Base-by-base conservation (phyloP, 1,140 invertebrate genomes). In the Ectropis grisescens region DNA sequence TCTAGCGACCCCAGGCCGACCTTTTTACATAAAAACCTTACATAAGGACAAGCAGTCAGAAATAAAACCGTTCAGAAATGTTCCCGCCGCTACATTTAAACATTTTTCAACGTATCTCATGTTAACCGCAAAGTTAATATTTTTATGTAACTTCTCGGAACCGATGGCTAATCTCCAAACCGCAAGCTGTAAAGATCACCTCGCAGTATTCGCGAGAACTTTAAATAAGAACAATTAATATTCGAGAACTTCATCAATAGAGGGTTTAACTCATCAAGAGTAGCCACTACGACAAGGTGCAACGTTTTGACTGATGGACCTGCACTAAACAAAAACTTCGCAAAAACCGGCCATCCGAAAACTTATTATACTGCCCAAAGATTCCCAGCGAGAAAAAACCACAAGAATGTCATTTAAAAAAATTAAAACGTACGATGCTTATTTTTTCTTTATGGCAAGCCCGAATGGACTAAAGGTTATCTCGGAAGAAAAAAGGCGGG, bases 361-460 rank as follows among this genome's bases (percentile, higher is more conserved):
- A 71, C 65, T 59, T 74, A 74, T 71, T 74, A 69, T 66, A 52
- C 58, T 48, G 45, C 4, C 24, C 54, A 51, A 67, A 66, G 58
- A 65, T 70, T 71, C 69, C 54, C 57, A 56, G 56, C 54, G 52
- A 59, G 69, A 72, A 76, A 78, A 78, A 78, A 72, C 76, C 72
- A 60, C 76, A 81, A 58, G 72, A 76, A 81, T 81, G 62, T 72
- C 76, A 76, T 76, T 80, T 62, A 76, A 78, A 76, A 80, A 78
- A 74, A 78, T 75, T 75, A 78, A 75, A 76, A 76, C 58, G 64
- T 62, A 60, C 54, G 55, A 64, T 72, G 52, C 47, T 67, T 65
- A 56, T 79, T 74, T 76, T 71, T 76, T 71, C 55, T 47, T 65
- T 66, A 64, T 69, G 67, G 56, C 69, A 61, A 68, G n/a, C 58